These are phyloP conservation scores for Yponomeuta malinellus DNA, from an alignment of 2,888 invertebrate species.

Conservation along the genomic window DNA sequence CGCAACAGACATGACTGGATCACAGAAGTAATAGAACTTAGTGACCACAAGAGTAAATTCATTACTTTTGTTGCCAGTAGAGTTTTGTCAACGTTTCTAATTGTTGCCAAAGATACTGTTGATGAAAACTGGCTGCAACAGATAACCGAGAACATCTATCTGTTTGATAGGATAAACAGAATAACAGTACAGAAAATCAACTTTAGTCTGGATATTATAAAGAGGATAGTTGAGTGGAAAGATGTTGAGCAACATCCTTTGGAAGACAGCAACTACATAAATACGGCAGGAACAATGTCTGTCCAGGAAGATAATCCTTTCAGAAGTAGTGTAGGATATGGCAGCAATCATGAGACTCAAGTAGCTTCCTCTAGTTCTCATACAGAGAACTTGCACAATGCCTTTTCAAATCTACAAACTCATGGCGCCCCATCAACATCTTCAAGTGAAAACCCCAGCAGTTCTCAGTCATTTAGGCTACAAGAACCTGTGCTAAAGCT, in stretches of 20 bases:
- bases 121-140: conserved; percentile 88
- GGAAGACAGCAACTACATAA: conserved; percentile 78
- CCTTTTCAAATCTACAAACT: conserved; percentile 68
- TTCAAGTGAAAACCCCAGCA: conserved; percentile 36
- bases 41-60: conserved; percentile 86
- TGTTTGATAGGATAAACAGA: conserved; percentile 79
- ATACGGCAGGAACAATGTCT: conserved; percentile 50
- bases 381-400: conserved; percentile 54
- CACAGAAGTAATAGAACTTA: conserved; percentile 87
- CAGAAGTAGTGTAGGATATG: conserved; percentile 53
- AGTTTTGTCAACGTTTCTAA: conserved; percentile 87
- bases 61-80: conserved; percentile 87
- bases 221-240: conserved; percentile 92
- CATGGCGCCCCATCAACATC: conserved; percentile 56
- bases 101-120: conserved; percentile 87
- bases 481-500: conserved; percentile 61
- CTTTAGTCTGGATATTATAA: conserved; percentile 89
- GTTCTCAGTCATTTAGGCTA: conserved; percentile 47
- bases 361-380: conserved; percentile 45
- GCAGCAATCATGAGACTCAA: conserved; percentile 31
- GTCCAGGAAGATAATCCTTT: conserved; percentile 68
- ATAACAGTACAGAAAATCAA: conserved; percentile 84
- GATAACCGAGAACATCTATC: conserved; percentile 82
- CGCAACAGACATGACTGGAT: conserved; percentile 89
- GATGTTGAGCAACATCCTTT: conserved; percentile 87